These are phyloP conservation scores for Cheilosia pagana DNA, from an alignment of 2,888 invertebrate genomes.

Conservation along the genomic window DNA sequence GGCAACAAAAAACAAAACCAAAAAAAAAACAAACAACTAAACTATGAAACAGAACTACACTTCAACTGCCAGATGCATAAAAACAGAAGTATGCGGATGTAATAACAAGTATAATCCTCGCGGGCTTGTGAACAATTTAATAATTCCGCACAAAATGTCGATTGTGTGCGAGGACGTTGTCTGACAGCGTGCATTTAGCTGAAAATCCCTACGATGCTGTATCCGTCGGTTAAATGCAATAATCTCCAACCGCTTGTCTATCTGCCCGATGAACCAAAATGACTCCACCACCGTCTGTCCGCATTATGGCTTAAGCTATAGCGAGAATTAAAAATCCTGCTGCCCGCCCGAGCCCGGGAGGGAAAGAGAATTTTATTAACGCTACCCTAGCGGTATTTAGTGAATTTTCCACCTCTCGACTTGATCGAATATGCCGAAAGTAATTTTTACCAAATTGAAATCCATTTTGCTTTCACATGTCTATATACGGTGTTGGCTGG, in stretches of 20 bases:
- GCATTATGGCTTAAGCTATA: conserved; percentile 39
- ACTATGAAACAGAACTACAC: conserved; percentile 34
- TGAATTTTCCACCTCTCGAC: conserved; percentile 26
- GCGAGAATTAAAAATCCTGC: conserved; percentile 26
- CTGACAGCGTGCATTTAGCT: conserved; percentile 7
- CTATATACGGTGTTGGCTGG: background rate
- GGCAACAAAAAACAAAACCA: conserved; percentile 12
- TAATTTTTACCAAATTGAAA: conserved; percentile 57
- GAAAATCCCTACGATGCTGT: conserved; percentile 22
- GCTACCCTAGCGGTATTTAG: conserved; percentile 16
- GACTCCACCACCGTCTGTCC: conserved; percentile 10
- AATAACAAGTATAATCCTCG: conserved; percentile 49
- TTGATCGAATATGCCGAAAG: conserved; percentile 48
- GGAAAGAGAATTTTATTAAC: conserved; percentile 37
- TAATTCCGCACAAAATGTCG: conserved; percentile 22
- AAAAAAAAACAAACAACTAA: conserved; percentile 16
- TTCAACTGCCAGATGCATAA: conserved; percentile 44
- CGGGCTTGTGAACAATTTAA: conserved; percentile 34
- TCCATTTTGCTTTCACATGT: conserved; percentile 19
- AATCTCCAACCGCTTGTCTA: conserved; percentile 15
- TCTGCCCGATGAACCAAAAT: conserved; percentile 30
- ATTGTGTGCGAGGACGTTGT: background rate
- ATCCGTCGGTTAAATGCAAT: conserved; percentile 48
- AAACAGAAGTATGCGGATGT: background rate
- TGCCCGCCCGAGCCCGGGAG: background rate